Conservation (phyloP, 2,113 vertebrate species). For the Pagrus major region DNA sequence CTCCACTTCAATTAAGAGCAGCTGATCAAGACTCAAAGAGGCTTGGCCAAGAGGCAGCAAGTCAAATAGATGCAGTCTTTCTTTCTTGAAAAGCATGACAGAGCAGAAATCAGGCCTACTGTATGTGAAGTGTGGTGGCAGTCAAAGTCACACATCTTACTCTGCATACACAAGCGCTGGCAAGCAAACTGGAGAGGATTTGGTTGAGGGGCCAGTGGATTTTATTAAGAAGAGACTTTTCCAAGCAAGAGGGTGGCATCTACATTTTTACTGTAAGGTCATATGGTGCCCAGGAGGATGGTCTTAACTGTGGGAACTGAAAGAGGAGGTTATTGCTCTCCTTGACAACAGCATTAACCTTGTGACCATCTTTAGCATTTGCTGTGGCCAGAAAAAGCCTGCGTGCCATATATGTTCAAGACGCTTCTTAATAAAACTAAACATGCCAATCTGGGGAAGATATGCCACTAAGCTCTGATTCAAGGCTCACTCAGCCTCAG, state of each 20-base stretch:
- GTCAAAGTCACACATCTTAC: not conserved
- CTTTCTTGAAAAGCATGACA: not conserved
- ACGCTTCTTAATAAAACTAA: not conserved
- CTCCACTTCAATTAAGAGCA: constrained; percentile 3
- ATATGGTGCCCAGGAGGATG: not conserved
- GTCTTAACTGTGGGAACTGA: not conserved
- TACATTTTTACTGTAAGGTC: not conserved
- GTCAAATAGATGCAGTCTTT: not conserved
- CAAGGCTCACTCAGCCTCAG: constrained; percentile 12
- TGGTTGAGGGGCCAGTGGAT: not conserved
- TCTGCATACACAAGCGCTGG: not conserved
- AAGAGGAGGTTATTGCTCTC: not conserved
- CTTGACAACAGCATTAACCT: not conserved
- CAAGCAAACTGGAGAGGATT: not conserved
- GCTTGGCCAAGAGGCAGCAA: not conserved
- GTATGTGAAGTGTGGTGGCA: not conserved
- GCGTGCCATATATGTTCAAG: not conserved
- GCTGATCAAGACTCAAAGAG: constrained; percentile 10
- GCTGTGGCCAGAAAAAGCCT: not conserved
- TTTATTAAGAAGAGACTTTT: not conserved
- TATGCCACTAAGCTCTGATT: not conserved
- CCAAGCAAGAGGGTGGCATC: not conserved
- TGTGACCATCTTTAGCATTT: not conserved
- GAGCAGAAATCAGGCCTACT: not conserved
- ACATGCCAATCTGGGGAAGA: not conserved